Conservation (phyloP, 2,113 vertebrate species). For the Theristicus caerulescens region DNA sequence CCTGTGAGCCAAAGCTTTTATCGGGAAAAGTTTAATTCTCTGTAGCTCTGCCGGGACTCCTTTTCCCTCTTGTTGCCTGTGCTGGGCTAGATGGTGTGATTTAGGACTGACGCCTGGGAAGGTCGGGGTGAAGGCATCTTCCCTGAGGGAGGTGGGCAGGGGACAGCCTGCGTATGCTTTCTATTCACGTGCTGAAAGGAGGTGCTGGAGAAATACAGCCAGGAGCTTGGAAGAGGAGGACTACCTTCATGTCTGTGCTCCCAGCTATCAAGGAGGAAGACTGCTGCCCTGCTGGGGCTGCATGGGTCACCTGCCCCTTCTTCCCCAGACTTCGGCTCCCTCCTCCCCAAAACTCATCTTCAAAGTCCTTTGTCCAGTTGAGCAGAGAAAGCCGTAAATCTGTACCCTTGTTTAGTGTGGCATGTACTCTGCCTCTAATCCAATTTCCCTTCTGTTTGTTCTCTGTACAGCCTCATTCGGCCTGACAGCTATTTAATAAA, state of each 20-base stretch:
- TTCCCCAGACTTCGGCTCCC: neutral
- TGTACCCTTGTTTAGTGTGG: slow-evolving; percentile 77
- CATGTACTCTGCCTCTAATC: slow-evolving; percentile 79
- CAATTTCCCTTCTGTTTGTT: slow-evolving; percentile 77
- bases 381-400: slow-evolving; percentile 72
- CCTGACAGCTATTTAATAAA: slow-evolving; percentile 88
- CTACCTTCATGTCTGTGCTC: neutral
- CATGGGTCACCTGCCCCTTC: neutral
- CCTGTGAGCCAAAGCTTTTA: slow-evolving; percentile 49
- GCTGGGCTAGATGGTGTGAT: neutral
- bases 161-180: neutral
- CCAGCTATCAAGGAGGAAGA: neutral
- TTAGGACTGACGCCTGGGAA: neutral
- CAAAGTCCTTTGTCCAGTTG: slow-evolving; percentile 52
- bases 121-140: neutral
- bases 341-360: neutral
- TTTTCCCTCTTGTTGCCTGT: neutral
- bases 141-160: neutral
- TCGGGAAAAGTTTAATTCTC: slow-evolving; percentile 8
- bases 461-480: slow-evolving; percentile 76
- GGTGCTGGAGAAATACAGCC: neutral
- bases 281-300: rapidly evolving
- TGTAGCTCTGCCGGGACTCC: neutral
- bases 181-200: neutral
- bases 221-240: neutral